These are phyloP conservation scores for Podarcis cretensis DNA, from an alignment of 2,113 vertebrate species.

Conservation along the genomic window DNA sequence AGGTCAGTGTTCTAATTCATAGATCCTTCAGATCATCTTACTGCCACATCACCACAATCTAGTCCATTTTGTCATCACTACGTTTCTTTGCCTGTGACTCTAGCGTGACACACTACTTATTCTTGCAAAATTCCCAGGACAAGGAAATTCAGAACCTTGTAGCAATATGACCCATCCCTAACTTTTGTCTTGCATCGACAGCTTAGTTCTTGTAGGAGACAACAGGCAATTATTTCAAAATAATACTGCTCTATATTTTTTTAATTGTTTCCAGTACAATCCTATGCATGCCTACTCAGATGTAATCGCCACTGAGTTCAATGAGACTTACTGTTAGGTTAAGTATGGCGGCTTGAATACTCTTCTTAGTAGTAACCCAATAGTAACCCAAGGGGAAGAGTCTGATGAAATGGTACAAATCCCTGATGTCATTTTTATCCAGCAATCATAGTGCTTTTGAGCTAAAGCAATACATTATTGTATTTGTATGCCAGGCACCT, in stretches of 20 bases:
- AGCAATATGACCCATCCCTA: background rate
- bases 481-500: background rate
- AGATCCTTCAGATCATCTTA: background rate
- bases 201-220: background rate
- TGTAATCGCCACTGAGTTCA: no score
- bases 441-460: background rate
- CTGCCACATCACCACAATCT: background rate
- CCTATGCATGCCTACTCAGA: background rate
- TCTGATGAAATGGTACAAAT: background rate
- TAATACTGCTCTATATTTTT: background rate
- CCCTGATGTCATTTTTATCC: background rate
- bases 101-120: background rate
- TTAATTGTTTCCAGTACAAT: background rate
- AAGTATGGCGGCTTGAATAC: background rate
- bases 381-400: background rate
- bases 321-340: background rate
- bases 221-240: background rate
- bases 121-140: background rate
- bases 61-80: background rate
- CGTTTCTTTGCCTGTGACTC: background rate
- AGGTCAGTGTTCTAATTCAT: background rate
- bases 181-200: background rate
- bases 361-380: background rate
- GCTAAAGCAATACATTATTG: background rate
- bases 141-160: background rate